Conservation (phyloP, 1,140 invertebrate genomes). For the Rhagoletis zephyria region DNA sequence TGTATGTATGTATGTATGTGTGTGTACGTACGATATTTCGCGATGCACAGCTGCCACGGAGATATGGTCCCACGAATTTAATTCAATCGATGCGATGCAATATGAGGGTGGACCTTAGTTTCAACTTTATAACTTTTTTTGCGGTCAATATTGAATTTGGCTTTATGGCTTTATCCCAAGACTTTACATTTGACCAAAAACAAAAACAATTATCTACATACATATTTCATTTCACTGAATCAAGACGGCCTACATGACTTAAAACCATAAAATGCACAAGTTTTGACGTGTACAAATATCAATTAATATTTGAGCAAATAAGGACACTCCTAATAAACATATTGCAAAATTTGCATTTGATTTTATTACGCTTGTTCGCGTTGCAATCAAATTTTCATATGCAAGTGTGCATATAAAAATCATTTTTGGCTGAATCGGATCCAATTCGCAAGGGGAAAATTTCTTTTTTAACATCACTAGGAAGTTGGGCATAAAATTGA, state of each 20-base stretch:
- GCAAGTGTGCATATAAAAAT: not conserved
- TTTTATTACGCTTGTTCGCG: not conserved
- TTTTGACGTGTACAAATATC: too few species aligned
- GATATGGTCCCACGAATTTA: slow-evolving; percentile 21
- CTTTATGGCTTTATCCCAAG: too few species aligned
- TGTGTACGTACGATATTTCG: not conserved
- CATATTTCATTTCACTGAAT: too few species aligned
- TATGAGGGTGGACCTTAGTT: not conserved
- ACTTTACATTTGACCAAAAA: too few species aligned
- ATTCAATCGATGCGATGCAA: slow-evolving; percentile 23
- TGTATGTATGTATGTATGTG: too few species aligned
- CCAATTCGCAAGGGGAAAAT: not conserved
- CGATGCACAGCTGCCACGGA: not conserved
- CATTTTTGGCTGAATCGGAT: not conserved
- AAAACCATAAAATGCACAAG: too few species aligned
- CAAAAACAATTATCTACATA: too few species aligned
- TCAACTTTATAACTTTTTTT: not conserved
- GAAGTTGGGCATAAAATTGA: too few species aligned
- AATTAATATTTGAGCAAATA: not conserved
- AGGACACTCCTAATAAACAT: not conserved
- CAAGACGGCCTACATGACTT: too few species aligned
- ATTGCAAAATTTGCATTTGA: not conserved
- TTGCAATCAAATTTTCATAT: not conserved
- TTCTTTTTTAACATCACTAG: too few species aligned
- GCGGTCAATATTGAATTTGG: too few species aligned